Base-by-base conservation (phyloP, 2,113 vertebrate species). In the Tenebrosternarchus preto region DNA sequence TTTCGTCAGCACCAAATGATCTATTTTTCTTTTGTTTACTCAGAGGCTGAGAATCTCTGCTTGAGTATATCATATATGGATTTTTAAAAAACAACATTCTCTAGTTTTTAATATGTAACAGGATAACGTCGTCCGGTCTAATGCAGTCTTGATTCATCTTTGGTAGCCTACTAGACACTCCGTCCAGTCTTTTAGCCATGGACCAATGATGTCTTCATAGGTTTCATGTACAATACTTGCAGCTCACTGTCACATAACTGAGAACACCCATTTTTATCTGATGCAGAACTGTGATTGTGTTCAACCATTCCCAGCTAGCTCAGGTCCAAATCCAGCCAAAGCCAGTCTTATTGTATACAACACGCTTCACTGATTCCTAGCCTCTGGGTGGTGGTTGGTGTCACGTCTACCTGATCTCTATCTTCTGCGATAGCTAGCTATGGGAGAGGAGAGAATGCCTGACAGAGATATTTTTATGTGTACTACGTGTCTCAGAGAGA, bases 361-460 rank as follows among this genome's bases (percentile, higher is more conserved):
- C 53, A 50, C 46, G 12, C 73, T 67, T 73, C 15, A 0, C 46
- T 60, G 33, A 16, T 27, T 57, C 17, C 7, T 46, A 5, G 66
- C 53, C 24, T 78, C 22, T n/a, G 36, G 55, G 36, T 33, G 39
- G 57, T 17, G 66, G 19, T 27, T 27, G 31, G 11, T 33, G 50
- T 80, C 67, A 80, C 78, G 70, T 73, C 78, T 20, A 43, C 73
- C 27, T 63, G 77, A 83, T 80, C 15, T 63, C 63, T 73, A 80
- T 73, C 78, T 73, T 1, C 0, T 60, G n/a, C 60, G 73, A 78
- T 61, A 56, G 9, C 25, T 59, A 29, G 53, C 71, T 22, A 4
- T 22, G 72, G 72, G 29, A 59, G 55, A 22, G 56, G 27, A 50
- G 9, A 50, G 43, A 50, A 1, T 1, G 29, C 1, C 33, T 27